Conservation (phyloP, 1,140 invertebrate species). For the Brachionus manjavacas region DNA sequence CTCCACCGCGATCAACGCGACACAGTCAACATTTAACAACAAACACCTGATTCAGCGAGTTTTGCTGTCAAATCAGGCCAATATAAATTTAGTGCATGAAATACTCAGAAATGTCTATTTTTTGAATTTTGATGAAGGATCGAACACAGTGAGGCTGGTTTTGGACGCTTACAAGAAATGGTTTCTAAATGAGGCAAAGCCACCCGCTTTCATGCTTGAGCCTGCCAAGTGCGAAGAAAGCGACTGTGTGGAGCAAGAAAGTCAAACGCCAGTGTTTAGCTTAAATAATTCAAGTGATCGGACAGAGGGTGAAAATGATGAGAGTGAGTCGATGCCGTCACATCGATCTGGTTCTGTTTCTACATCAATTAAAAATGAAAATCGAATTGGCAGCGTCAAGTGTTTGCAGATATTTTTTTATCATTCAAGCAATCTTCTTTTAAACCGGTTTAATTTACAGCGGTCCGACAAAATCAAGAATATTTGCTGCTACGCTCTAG, state of each 20-base stretch:
- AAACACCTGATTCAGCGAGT: constrained; percentile 64
- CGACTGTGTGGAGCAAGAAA: background rate
- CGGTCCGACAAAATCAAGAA: constrained; percentile 61
- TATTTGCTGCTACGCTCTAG: constrained; percentile 1
- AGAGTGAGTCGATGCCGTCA: constrained; percentile 51
- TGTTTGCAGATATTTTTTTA: constrained; percentile 86
- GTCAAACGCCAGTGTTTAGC: background rate
- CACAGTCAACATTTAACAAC: background rate
- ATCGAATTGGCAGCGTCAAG: constrained; percentile 71
- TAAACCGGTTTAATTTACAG: constrained; percentile 59
- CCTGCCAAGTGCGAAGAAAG: constrained; percentile 53
- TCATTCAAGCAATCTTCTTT: constrained; percentile 49
- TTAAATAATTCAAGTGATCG: constrained; percentile 43
- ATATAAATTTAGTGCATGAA: constrained; percentile 90
- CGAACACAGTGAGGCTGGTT: constrained; percentile 3
- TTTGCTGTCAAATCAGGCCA: constrained; percentile 78
- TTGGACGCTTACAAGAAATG: constrained; percentile 43
- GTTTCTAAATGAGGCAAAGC: constrained; percentile 57
- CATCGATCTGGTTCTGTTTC: background rate
- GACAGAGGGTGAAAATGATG: constrained; percentile 47
- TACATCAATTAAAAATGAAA: constrained; percentile 17
- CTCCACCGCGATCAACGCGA: background rate
- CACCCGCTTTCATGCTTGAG: constrained; percentile 80
- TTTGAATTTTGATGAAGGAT: constrained; percentile 43
- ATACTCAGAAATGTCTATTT: constrained; percentile 70